Evolutionary conservation across 2,888 invertebrate genomes (phyloP), one percentile per base, ranked within the genome.

Genomic region (Heliconius sara): DNA sequence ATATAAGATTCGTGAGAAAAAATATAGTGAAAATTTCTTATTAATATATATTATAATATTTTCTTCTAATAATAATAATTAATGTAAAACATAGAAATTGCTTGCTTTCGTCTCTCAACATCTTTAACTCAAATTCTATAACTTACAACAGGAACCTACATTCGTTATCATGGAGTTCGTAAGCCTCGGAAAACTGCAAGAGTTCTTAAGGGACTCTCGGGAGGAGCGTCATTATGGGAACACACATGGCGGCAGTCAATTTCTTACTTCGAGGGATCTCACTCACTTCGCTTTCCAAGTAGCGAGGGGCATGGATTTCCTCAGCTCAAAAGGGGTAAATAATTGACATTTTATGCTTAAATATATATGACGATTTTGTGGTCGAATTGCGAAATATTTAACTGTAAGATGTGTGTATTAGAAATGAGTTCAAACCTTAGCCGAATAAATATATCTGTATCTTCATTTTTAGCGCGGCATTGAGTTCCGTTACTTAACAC

Each of bases 121-220:
- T 60, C 10, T 60, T 10, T 22, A n/a, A n/a, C 10, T 60, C 60
- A 27, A 65, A 3, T 71, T 57, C 2, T 22, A 19, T 52, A 30
- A 12, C 25, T 63, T 65, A 25, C 7, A 52, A 22, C 92, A 96
- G 92, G 99, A 98, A 89, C 99, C 99, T 16, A 96, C 98, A 81
- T 97, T 99, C 89, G 97, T 99, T 34, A 98, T 99, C 85, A 97
- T 99, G 96, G 99, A 99, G 92, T 99, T 97, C 89, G 97, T 99
- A 13, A 96, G 97, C 86, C 96, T 97, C 34, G 99, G 99, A 1
- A 99, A 99, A 92, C 95, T 99, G 78, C 98, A 98, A 91, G 97
- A 98, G 86, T 99, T 97, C 90, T 95, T 99, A 47, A 93, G 99
- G 72, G 97, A 97, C 85, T 98, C 98, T 1, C 95, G 99, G 81